These are phyloP conservation scores for Thamnaconus septentrionalis DNA, from an alignment of 2,113 vertebrate species.

Conservation along the genomic window DNA sequence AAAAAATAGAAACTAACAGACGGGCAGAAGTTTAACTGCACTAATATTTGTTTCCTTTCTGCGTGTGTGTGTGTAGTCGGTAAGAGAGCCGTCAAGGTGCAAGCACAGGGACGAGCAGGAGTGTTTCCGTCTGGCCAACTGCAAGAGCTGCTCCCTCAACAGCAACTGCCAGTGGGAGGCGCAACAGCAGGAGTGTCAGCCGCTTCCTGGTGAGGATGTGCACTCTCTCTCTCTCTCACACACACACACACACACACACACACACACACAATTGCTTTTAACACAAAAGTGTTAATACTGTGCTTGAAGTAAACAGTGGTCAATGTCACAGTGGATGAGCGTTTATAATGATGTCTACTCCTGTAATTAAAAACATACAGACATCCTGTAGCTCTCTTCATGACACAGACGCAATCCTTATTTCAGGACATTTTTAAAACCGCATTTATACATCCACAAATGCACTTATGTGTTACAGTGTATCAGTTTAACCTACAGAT, in stretches of 20 bases:
- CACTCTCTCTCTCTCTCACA: background rate
- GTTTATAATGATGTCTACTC: too few species aligned
- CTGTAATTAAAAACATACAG: too few species aligned
- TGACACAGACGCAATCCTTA: too few species aligned
- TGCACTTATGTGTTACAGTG: too few species aligned
- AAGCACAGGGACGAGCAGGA: constrained; percentile 90
- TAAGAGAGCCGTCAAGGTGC: constrained; percentile 88
- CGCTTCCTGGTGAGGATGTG: constrained; percentile 82
- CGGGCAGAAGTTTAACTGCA: background rate
- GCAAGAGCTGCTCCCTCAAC: constrained; percentile 91
- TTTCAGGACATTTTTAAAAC: too few species aligned
- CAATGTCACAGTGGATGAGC: too few species aligned
- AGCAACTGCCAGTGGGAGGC: constrained; percentile 94
- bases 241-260: constrained; percentile 8
- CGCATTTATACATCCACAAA: too few species aligned
- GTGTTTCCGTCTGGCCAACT: constrained; percentile 90
- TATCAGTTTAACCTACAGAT: too few species aligned
- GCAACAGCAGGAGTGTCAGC: constrained; percentile 92
- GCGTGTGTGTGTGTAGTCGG: constrained; percentile 70
- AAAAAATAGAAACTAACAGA: background rate
- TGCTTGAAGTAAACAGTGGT: too few species aligned
- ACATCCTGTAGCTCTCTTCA: too few species aligned
- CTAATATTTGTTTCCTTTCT: constrained; percentile 12
- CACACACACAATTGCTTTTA: background rate
- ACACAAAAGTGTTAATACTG: too few species aligned